Evolutionary conservation across 2,113 vertebrate species (phyloP).

Genomic region (Micronycteris hirsuta): DNA sequence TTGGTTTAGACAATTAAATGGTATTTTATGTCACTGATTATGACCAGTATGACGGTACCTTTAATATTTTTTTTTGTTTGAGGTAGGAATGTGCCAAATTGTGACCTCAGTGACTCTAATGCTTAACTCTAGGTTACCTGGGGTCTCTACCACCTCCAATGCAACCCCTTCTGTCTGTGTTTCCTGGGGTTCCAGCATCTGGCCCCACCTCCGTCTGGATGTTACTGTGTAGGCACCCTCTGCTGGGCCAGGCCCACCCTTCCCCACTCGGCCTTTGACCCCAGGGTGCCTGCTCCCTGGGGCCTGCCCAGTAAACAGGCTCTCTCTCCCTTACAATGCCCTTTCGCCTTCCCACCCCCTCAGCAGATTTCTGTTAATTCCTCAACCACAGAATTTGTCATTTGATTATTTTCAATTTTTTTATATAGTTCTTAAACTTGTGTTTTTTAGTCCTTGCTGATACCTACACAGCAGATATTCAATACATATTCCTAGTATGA

Average conservation of each 20-base stretch:
- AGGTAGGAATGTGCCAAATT: not conserved
- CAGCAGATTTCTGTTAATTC: not conserved
- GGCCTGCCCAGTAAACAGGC: not conserved
- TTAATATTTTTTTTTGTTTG: not conserved
- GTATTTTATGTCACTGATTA: not conserved
- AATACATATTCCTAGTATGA: not conserved
- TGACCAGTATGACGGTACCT: not conserved
- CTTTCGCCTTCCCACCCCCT: not conserved
- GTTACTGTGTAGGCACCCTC: accelerated
- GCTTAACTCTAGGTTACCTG: not conserved
- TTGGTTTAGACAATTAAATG: not conserved
- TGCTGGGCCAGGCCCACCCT: accelerated
- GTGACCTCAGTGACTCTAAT: not conserved
- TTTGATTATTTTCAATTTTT: not conserved
- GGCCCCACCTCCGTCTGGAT: accelerated
- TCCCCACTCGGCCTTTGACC: accelerated
- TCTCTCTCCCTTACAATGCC: too few relatives aligned
- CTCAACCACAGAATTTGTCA: not conserved
- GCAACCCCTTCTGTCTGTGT: not conserved
- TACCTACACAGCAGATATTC: not conserved
- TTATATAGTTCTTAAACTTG: not conserved
- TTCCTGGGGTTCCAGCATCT: not conserved
- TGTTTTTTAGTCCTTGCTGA: not conserved
- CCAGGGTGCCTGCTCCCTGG: accelerated
- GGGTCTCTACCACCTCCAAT: not conserved